phyloP scores from a whole-genome alignment of 2,888 invertebrate species.

The Cantharis lateralis region DNA sequence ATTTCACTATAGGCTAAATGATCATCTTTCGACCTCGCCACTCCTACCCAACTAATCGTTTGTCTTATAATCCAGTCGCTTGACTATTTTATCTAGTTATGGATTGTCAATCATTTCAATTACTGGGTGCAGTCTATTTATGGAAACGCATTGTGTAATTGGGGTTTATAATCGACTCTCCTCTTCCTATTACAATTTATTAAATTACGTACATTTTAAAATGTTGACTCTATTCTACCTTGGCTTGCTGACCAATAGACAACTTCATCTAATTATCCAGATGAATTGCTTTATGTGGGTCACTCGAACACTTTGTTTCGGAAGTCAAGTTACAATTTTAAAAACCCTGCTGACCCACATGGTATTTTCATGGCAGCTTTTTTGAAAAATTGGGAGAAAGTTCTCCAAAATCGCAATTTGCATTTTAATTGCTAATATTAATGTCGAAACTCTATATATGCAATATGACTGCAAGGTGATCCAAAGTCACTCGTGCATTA shows the following conservation, averaged over 20 bases:
- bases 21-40: slow-evolving; percentile 18
- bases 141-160: slow-evolving; percentile 14
- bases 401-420: not conserved
- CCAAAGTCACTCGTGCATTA: not conserved
- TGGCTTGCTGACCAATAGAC: not conserved
- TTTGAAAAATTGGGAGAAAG: not conserved
- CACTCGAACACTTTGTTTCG: not conserved
- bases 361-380: not conserved
- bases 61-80: slow-evolving; percentile 4
- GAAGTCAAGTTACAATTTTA: not conserved
- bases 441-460: not conserved
- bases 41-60: slow-evolving; percentile 15
- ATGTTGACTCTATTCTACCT: not conserved
- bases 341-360: not conserved
- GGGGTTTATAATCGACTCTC: slow-evolving; percentile 5
- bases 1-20: slow-evolving; percentile 6
- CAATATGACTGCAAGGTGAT: not conserved
- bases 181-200: slow-evolving; percentile 6
- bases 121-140: slow-evolving; percentile 8
- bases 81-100: slow-evolving; percentile 3
- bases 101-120: slow-evolving; percentile 15
- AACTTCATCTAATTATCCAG: not conserved
- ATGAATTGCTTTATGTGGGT: not conserved
- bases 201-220: not conserved
- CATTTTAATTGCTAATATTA: not conserved